Conservation (phyloP, 2,113 vertebrate genomes). For the Phasianus colchicus region DNA sequence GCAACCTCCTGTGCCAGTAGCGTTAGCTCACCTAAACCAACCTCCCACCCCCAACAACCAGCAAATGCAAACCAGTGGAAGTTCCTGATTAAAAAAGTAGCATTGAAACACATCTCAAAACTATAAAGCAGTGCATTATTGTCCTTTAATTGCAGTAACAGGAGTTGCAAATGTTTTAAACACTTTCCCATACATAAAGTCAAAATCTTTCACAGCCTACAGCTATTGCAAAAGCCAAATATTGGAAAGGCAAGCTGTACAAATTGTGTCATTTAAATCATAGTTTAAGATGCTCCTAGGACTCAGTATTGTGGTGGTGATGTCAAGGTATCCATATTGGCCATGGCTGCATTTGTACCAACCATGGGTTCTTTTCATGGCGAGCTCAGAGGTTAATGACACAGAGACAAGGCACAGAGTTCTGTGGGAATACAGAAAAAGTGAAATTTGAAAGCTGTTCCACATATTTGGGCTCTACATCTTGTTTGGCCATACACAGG, state of each 20-base stretch:
- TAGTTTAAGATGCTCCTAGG: not conserved
- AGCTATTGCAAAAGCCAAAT: not conserved
- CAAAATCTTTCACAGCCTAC: not conserved
- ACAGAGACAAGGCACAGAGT: not conserved
- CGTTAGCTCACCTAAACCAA: not conserved
- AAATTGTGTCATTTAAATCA: not conserved
- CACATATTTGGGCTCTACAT: not conserved
- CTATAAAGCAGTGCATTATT: not conserved
- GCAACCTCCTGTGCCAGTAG: not conserved
- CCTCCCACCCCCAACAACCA: not conserved
- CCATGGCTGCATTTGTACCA: not conserved
- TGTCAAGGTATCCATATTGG: not conserved
- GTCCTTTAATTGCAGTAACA: not conserved
- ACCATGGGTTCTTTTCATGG: not conserved
- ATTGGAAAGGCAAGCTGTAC: not conserved
- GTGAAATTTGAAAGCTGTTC: not conserved
- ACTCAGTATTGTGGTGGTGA: not conserved
- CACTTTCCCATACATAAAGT: not conserved
- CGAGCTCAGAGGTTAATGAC: not conserved
- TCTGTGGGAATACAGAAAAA: not conserved
- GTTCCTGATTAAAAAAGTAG: not conserved
- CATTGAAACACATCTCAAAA: not conserved
- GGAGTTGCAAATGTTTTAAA: not conserved
- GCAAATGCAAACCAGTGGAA: not conserved
- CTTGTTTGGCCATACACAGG: not conserved